A percentile compares a stretch with the other conserved stretches of the same genome.
Conservation (phyloP, 2,113 vertebrate genomes). For the Trachemys scripta region DNA sequence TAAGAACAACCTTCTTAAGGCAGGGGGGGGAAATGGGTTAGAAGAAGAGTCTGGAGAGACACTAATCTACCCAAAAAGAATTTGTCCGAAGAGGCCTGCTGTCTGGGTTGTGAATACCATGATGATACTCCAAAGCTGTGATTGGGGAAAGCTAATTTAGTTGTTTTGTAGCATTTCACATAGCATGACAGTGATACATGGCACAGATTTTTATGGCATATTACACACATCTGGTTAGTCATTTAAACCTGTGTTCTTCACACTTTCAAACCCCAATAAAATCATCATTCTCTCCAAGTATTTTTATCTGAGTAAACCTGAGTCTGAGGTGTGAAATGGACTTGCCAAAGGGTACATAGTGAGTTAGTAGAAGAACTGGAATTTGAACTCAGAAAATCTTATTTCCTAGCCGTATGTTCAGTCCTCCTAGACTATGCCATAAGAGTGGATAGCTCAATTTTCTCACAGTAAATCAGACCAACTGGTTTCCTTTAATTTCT, state of each 20-base stretch:
- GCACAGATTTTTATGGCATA: not conserved
- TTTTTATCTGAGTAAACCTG: not conserved
- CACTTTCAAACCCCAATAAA: not conserved
- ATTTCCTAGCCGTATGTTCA: not conserved
- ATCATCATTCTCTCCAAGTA: not conserved
- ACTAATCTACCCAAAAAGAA: not conserved
- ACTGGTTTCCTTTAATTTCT: not conserved
- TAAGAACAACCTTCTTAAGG: not conserved
- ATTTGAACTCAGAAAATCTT: not conserved
- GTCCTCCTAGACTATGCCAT: not conserved
- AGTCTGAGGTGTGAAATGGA: not conserved
- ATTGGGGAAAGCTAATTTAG: not conserved
- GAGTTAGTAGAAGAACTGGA: not conserved
- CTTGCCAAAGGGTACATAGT: not conserved
- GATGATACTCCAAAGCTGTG: not conserved
- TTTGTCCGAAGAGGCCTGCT: not conserved
- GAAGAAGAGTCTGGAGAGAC: not conserved
- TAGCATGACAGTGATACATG: not conserved
- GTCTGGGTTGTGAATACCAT: rapidly evolving
- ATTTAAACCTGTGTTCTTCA: not conserved
- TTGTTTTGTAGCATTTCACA: not conserved
- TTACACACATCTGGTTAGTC: not conserved
- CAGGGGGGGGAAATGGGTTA: not conserved
- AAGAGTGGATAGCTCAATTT: not conserved
- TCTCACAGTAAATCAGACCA: not conserved